A percentile compares a stretch with the other conserved stretches of the same genome.
Evolutionary conservation across 1,140 invertebrate genomes (phyloP).

Genomic region (Matsumurasca onukii): DNA sequence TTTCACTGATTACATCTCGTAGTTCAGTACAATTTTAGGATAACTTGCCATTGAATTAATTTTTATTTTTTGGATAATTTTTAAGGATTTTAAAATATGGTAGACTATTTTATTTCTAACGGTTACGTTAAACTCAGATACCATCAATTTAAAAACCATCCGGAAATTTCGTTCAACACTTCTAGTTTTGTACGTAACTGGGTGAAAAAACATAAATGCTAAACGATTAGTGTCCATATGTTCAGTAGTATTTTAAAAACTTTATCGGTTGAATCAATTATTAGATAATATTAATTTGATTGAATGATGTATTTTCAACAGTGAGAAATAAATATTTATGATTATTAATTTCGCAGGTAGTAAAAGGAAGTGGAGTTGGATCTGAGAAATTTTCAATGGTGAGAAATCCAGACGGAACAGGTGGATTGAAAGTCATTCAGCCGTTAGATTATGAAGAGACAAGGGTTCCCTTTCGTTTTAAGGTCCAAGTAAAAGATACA

Average conservation of each 20-base stretch:
- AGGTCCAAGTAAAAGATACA: constrained; percentile 89
- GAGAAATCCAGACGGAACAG: constrained; percentile 90
- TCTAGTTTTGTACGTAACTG: no score
- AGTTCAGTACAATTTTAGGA: no score
- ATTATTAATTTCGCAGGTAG: constrained; percentile 55
- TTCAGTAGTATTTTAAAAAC: neutral
- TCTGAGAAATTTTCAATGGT: constrained; percentile 97
- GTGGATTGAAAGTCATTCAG: constrained; percentile 91
- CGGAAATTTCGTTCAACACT: no score
- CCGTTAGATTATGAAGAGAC: constrained; percentile 88
- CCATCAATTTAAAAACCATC: no score
- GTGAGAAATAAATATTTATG: neutral
- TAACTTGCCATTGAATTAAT: no score
- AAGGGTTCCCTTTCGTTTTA: constrained; percentile 88
- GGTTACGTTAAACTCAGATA: no score
- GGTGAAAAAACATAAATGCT: no score
- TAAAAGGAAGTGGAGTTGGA: constrained; percentile 89
- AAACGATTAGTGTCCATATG: no score
- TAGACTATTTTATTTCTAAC: no score
- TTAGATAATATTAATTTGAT: neutral
- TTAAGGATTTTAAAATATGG: no score
- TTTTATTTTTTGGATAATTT: no score
- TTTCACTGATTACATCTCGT: no score
- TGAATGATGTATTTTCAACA: neutral
- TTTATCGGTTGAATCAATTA: neutral